Conservation (phyloP, 2,888 invertebrate genomes). For the Zeuzera pyrina region DNA sequence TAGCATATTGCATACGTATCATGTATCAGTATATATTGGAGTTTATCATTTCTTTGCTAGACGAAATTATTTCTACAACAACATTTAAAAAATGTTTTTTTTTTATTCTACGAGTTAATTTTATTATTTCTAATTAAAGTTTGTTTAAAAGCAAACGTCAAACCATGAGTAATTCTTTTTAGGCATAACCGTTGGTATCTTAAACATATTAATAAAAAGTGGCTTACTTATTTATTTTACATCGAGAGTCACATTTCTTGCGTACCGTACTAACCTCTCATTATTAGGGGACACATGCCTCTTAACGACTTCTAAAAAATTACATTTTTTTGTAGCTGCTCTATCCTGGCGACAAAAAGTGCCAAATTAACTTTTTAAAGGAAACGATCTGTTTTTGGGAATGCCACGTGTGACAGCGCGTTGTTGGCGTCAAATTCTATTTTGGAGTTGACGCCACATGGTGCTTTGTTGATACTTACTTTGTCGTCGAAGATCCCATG, state of each 20-base stretch:
- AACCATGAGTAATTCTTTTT: no score
- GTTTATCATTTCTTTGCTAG: no score
- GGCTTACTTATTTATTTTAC: no score
- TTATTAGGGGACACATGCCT: constrained; percentile 60
- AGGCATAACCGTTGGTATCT: no score
- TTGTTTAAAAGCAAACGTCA: no score
- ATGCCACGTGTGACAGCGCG: constrained; percentile 62
- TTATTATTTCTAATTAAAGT: no score
- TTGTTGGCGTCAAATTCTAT: constrained; percentile 50
- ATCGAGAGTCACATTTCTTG: constrained; percentile 63
- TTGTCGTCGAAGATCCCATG: constrained; percentile 65
- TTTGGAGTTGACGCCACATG: constrained; percentile 54
- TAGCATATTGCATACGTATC: no score
- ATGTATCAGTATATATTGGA: no score
- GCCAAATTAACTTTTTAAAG: constrained; percentile 71
- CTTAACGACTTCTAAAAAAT: constrained; percentile 54
- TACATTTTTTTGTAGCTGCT: constrained; percentile 54
- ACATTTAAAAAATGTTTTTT: no score
- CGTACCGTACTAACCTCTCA: constrained; percentile 47
- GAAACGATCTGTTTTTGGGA: constrained; percentile 68
- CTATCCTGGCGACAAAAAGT: constrained; percentile 45
- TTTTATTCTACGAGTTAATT: no score
- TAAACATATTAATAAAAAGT: no score
- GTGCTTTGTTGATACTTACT: constrained; percentile 55
- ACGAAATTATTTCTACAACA: no score